Base-by-base conservation (phyloP, 1,140 invertebrate genomes). In the Vollenhovia emeryi region DNA sequence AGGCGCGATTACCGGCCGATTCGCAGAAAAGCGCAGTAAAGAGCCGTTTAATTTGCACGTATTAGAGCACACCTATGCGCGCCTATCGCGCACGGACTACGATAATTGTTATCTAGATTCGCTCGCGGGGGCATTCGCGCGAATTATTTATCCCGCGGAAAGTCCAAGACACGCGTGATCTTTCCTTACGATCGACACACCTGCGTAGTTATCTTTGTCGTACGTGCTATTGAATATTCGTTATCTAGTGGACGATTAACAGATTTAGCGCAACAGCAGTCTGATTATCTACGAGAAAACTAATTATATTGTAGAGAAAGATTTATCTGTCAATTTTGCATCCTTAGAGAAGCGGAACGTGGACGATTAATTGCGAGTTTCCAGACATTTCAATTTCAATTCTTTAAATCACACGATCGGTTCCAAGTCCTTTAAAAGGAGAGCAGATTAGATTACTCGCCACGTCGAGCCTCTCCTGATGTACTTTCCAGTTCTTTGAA, bases 51-150 rank as follows among this genome's bases (percentile, higher is more conserved):
- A 48, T 40, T 76, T 30, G 48, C 64, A 55, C 21, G 21, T 30
- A 50, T 27, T 55, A 80, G 33, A 30, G 15, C 40, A 15, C n/a
- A 36, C 33, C 21, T 21, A 30, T 9, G 6, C 7, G 33, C 36
- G 4, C 27, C 15, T 71, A 71, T 71, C 75, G n/a, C 50, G 24
- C 15, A 48, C 48, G 62, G 24, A 24, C 33, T 6, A 9, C 27
- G 18, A 80, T 55, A 55, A 40, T 55, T 27, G 30, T 71, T 52
- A 79, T 79, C 43, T 36, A 24, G 8, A 48, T 66, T 52, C 76
- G 21, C 48, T 57, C 40, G 66, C 40, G 27, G 6, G 7, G n/a
- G 9, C 15, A 55, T 30, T 21, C 45, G 13, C 33, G 48, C 64
- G 6, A 69, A 50, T 78, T 64, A 50, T 52, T n/a, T 52, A 68